Evolutionary conservation across 2,888 invertebrate genomes (phyloP).

Genomic region (Rhingia rostrata): DNA sequence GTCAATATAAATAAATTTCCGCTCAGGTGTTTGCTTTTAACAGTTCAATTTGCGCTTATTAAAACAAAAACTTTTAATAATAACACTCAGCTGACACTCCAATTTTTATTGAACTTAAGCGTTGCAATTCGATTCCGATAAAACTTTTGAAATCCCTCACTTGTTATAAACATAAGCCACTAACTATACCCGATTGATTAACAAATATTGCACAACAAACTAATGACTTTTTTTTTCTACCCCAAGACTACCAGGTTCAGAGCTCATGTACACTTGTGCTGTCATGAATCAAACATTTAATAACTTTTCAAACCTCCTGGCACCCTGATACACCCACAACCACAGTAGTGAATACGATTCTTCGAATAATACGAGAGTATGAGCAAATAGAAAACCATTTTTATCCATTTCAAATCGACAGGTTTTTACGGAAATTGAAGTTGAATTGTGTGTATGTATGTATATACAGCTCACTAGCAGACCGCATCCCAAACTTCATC

Average conservation of each 20-base stretch:
- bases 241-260: conserved; percentile 11
- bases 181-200: conserved; percentile 1
- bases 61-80: no score
- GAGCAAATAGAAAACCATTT: conserved; percentile 31
- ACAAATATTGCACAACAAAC: conserved; percentile 22
- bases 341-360: no score
- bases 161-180: conserved; percentile 22
- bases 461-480: neutral
- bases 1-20: no score
- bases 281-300: conserved; percentile 71
- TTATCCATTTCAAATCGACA: conserved; percentile 52
- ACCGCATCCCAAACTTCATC: conserved; percentile 1
- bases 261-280: conserved; percentile 67
- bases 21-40: no score
- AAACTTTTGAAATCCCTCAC: conserved; percentile 38
- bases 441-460: conserved; percentile 23
- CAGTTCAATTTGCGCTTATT: no score
- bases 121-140: neutral
- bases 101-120: no score
- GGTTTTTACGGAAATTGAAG: conserved; percentile 59
- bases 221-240: conserved; percentile 2
- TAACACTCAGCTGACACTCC: no score
- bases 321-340: no score
- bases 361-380: neutral
- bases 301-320: conserved; percentile 58